phyloP scores from a whole-genome alignment of 2,888 invertebrate genomes.

The Eustalomyia histrio region DNA sequence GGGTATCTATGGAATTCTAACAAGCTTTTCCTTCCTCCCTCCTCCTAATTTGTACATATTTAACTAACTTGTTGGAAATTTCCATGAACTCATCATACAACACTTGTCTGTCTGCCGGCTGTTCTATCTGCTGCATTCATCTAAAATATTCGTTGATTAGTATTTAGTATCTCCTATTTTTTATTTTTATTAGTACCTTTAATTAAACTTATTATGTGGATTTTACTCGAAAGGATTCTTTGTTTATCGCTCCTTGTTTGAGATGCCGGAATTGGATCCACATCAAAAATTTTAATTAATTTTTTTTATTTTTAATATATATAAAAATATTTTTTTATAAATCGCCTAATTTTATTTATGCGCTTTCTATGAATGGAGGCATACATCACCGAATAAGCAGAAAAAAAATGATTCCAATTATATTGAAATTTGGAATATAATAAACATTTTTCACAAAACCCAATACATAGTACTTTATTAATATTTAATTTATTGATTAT shows the following conservation, averaged over 20 bases:
- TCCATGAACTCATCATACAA: not conserved
- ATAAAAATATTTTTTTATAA: not conserved
- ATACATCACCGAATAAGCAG: not conserved
- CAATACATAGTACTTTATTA: constrained; percentile 31
- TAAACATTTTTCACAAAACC: constrained; percentile 14
- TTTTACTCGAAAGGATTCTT: not conserved
- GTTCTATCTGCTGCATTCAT: constrained; percentile 19
- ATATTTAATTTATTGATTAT: constrained; percentile 46
- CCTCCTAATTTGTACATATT: constrained; percentile 36
- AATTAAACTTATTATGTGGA: constrained; percentile 20
- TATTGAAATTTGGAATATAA: constrained; percentile 28
- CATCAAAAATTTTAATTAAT: not conserved
- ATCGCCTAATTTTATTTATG: not conserved
- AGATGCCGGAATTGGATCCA: not conserved
- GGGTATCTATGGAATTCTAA: not conserved
- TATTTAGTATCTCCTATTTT: constrained; percentile 42
- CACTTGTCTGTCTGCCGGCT: too few species aligned
- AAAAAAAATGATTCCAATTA: not conserved
- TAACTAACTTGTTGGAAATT: constrained; percentile 19
- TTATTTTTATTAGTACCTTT: constrained; percentile 44
- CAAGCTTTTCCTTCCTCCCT: not conserved
- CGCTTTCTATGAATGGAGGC: not conserved
- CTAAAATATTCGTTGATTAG: constrained; percentile 61
- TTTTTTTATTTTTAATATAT: not conserved
- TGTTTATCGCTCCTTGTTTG: not conserved